Percentiles rank a stretch among this genome's conserved stretches.
phyloP scores from a whole-genome alignment of 1,140 invertebrate genomes.

The Lepidurus arcticus region DNA sequence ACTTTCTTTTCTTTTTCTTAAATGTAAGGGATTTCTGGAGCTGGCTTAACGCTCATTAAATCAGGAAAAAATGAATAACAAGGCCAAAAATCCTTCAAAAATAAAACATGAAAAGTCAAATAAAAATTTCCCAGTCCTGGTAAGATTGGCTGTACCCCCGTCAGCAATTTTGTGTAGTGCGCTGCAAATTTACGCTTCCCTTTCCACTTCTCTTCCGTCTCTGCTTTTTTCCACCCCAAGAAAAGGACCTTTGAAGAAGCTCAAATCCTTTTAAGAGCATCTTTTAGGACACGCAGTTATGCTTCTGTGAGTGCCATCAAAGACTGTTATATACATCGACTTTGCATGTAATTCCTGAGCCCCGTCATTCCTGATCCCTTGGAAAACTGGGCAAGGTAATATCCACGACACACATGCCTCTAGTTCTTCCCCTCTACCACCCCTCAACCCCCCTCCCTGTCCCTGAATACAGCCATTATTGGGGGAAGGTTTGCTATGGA shows the following conservation, averaged over 20 bases:
- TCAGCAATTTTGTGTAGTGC: neutral
- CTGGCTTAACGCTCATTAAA: constrained; percentile 12
- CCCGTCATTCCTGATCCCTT: neutral
- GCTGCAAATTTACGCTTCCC: constrained; percentile 1
- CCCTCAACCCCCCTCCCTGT: no score
- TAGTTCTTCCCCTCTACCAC: no score
- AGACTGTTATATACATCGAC: constrained; percentile 4
- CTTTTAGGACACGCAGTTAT: constrained; percentile 7
- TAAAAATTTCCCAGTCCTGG: no score
- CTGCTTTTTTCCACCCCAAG: neutral
- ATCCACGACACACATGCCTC: neutral
- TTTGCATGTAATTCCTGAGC: neutral
- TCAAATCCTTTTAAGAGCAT: neutral
- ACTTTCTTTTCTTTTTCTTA: neutral
- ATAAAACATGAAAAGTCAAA: no score
- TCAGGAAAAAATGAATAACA: neutral
- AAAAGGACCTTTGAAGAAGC: neutral
- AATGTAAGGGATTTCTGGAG: constrained; percentile 10
- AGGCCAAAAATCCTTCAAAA: neutral
- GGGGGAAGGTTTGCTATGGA: no score
- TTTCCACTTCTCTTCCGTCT: neutral
- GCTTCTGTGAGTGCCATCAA: constrained; percentile 14
- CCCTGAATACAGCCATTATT: no score
- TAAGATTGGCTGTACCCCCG: neutral
- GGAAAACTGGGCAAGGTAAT: neutral